A percentile compares a stretch with the other conserved stretches of the same genome.
Conservation (phyloP, 2,888 invertebrate species). For the Sminthurinus aureus region DNA sequence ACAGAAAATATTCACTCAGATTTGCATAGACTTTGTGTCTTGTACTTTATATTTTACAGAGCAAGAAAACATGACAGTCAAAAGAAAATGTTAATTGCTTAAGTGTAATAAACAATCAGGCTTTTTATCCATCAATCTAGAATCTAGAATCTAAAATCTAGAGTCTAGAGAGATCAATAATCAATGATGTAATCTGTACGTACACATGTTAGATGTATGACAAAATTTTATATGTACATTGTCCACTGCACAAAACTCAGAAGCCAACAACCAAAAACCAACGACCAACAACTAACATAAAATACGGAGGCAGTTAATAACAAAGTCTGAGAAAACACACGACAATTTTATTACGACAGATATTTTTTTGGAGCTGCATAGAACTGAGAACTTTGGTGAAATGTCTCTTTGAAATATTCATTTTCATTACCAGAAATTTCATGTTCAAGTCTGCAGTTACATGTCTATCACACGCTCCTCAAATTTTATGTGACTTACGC, state of each 20-base stretch:
- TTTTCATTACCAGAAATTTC: neutral
- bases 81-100: no score
- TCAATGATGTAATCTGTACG: neutral
- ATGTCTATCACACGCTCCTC: neutral
- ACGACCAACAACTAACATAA: neutral
- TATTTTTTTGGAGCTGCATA: neutral
- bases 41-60: no score
- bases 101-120: no score
- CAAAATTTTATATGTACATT: neutral
- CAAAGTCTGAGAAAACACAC: neutral
- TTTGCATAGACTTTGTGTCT: no score
- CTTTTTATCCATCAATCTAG: no score
- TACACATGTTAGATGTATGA: neutral
- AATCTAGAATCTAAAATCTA: no score
- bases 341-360: slow-evolving; percentile 8
- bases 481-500: neutral
- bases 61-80: no score
- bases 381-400: neutral
- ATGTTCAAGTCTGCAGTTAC: neutral
- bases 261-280: no score
- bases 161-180: neutral
- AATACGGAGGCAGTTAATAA: neutral
- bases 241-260: neutral
- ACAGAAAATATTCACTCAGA: no score
- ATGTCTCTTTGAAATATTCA: no score